phyloP scores from a whole-genome alignment of 2,797 vertebrate genomes.

The Sarcophilus harrisii region DNA sequence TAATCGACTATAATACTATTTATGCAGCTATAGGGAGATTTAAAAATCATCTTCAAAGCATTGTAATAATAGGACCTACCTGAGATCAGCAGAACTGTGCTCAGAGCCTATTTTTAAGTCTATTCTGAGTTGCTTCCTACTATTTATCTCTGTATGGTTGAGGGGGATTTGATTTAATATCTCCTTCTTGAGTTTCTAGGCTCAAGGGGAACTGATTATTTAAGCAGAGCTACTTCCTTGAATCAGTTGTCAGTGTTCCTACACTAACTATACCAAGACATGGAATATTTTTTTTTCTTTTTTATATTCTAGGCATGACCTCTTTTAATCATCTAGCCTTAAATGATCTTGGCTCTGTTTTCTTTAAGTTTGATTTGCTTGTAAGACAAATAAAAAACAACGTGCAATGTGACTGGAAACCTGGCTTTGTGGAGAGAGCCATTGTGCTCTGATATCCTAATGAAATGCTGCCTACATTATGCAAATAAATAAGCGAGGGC shows the following conservation, averaged over 20 bases:
- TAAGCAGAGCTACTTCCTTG: not conserved
- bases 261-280: not conserved
- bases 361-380: conserved; percentile 29
- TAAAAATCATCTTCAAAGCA: not conserved
- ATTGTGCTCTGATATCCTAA: not conserved
- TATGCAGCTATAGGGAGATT: not conserved
- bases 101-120: not conserved
- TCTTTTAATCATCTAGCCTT: not conserved
- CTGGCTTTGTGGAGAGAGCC: not conserved
- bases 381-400: not conserved
- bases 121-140: conserved; percentile 8
- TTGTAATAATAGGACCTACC: not conserved
- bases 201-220: not conserved
- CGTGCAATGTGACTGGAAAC: not conserved
- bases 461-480: conserved; percentile 3
- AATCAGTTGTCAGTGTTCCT: not conserved
- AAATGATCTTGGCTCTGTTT: conserved; percentile 16
- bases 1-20: not conserved
- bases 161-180: conserved; percentile 23
- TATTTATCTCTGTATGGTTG: not conserved
- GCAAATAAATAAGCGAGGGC: conserved; percentile 21
- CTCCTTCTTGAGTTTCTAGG: not conserved
- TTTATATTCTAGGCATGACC: not conserved
- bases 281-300: not conserved
- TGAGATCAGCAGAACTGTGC: not conserved